phyloP scores from a whole-genome alignment of 2,113 vertebrate genomes.

The Micronycteris hirsuta region DNA sequence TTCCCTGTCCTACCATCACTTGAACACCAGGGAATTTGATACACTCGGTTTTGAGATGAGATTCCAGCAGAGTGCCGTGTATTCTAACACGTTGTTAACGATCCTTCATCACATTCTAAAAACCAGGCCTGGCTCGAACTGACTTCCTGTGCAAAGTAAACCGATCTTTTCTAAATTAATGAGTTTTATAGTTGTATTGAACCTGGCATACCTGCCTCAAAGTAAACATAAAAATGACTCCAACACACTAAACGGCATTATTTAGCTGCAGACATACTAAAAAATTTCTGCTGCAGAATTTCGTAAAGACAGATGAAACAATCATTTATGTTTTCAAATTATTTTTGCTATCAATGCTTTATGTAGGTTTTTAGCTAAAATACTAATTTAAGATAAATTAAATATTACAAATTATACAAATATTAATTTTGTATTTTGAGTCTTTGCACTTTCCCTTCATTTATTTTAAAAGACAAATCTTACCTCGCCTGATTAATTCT shows the following conservation, averaged over 20 bases:
- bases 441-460: neutral
- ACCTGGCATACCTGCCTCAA: constrained; percentile 23
- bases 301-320: constrained; percentile 20
- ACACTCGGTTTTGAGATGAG: neutral
- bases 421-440: constrained; percentile 28
- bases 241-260: neutral
- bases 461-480: constrained; percentile 53
- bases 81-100: constrained; percentile 14
- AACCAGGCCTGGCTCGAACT: neutral
- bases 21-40: neutral
- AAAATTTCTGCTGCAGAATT: constrained; percentile 15
- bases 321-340: constrained; percentile 26
- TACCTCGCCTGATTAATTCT: constrained; percentile 93
- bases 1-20: neutral
- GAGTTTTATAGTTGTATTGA: neutral
- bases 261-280: neutral
- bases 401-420: constrained; percentile 12
- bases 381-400: neutral
- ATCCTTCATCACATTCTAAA: neutral
- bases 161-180: neutral
- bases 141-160: neutral
- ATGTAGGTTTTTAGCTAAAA: constrained; percentile 18
- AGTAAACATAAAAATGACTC: constrained; percentile 24
- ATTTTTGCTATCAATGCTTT: neutral
- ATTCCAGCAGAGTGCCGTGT: neutral